These are phyloP conservation scores for Meta bourneti DNA, from an alignment of 2,888 invertebrate species.

Conservation along the genomic window DNA sequence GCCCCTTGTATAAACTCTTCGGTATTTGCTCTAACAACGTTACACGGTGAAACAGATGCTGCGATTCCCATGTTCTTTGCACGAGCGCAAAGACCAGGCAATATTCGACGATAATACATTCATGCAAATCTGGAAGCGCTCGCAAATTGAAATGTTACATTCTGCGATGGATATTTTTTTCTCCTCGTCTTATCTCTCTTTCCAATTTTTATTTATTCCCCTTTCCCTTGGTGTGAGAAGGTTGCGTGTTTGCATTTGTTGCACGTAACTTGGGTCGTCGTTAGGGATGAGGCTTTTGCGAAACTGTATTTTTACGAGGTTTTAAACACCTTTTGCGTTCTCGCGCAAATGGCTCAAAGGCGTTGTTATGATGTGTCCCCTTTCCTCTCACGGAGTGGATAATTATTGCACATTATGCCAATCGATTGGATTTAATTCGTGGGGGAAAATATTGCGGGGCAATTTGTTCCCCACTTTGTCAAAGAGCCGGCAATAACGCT, in stretches of 20 bases:
- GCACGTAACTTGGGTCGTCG: conserved; percentile 46
- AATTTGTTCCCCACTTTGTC: not conserved
- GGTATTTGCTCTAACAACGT: conserved; percentile 38
- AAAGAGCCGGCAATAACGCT: not conserved
- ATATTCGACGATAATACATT: conserved; percentile 53
- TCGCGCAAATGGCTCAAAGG: too few relatives aligned
- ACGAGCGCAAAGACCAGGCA: conserved; percentile 4
- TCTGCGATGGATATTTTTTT: conserved; percentile 29
- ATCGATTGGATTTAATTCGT: not conserved
- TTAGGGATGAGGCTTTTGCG: conserved; percentile 8
- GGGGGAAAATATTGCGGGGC: not conserved
- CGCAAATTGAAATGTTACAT: conserved; percentile 75
- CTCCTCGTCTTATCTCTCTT: not conserved
- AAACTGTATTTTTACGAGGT: conserved; percentile 37
- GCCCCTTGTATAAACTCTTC: not conserved
- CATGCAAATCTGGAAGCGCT: conserved; percentile 66
- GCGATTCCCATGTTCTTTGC: conserved; percentile 8
- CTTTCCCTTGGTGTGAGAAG: not conserved
- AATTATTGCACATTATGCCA: not conserved
- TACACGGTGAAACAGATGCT: conserved; percentile 32
- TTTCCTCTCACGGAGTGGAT: not conserved
- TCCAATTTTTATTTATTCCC: conserved; percentile 17
- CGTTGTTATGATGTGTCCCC: too few relatives aligned
- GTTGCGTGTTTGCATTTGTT: conserved; percentile 69
- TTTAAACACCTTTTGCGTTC: conserved; percentile 11